A percentile compares a stretch with the other conserved stretches of the same genome.
Evolutionary conservation across 2,113 vertebrate genomes (phyloP).

Genomic region (Daubentonia madagascariensis): DNA sequence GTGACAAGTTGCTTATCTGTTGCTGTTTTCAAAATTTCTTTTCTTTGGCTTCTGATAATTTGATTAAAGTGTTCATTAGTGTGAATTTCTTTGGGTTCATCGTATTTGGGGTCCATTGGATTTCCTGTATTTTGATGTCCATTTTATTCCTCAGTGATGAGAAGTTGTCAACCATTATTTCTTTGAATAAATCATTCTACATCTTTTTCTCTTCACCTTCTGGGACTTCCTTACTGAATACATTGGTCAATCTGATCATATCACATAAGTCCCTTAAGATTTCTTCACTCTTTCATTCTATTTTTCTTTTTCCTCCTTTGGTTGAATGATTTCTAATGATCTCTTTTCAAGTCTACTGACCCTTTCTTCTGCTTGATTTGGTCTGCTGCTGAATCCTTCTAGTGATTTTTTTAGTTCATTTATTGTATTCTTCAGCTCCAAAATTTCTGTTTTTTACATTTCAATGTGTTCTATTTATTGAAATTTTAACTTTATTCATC

Average conservation of each 20-base stretch:
- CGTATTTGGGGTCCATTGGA: not conserved
- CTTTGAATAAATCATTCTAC: not conserved
- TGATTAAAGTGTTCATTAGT: not conserved
- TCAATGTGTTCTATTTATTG: not conserved
- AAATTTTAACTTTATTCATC: not conserved
- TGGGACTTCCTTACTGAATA: not conserved
- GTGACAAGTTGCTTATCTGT: not conserved
- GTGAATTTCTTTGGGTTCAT: not conserved
- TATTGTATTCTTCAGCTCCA: not conserved
- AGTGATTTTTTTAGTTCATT: not conserved
- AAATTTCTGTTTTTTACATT: not conserved
- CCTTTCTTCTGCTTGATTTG: not conserved
- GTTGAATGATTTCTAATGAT: not conserved
- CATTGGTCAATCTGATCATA: not conserved
- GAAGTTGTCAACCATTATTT: not conserved
- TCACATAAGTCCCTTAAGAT: not conserved
- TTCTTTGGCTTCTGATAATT: not conserved
- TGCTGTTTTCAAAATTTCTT: not conserved
- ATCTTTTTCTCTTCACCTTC: not conserved
- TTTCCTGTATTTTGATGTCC: not conserved
- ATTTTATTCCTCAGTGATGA: not conserved
- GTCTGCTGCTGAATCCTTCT: not conserved
- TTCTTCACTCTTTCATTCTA: not conserved
- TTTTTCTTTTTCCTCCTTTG: not conserved
- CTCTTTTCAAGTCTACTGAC: not conserved